Base-by-base conservation (phyloP, 1,140 invertebrate genomes). In the Bombus impatiens region DNA sequence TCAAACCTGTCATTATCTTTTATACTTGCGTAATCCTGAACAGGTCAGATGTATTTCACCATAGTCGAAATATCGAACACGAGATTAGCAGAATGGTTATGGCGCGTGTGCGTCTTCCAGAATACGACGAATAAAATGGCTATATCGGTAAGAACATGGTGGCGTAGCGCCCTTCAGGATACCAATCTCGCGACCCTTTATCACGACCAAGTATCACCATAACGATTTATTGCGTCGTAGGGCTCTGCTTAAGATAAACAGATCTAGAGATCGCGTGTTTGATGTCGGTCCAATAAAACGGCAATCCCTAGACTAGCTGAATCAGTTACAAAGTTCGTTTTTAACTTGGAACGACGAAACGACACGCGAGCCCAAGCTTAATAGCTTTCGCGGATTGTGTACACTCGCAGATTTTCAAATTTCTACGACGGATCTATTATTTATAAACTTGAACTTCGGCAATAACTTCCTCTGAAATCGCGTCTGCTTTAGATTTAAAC, bases 71-170 rank as follows among this genome's bases (percentile, higher is more conserved):
- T 76, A 74, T 82, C 70, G 59, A 65, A 87, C 82, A 89, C 86
- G 88, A 88, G 75, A 68, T 37, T 89, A 89, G 72, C 85, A 70
- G 82, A 86, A 82, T 90, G 88, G 88, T 90, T 89, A 89, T 42
- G 28, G 35, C 53, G 59, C 65, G 81, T 85, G 88, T 79, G 83
- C 88, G 68, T 87, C 68, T 89, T 68, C 77, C 10, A 13, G 32
- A 67, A 22, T 53, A 15, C 25, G 47, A 35, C 59, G 65, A 76
- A 85, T 78, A 84, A 37, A 85, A 85, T 84, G 70, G 86, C 80
- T 71, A 77, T 81, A 89, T 89, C 71, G 87, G 53, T 47, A 67
- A 84, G 71, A 89, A 75, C 62, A 59, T 59, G 74, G 57, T 18
- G 35, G 37, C 37, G 65, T 32, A 47, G 13, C 71, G 70, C 70